Conservation (phyloP, 2,113 vertebrate species). For the Eulacestoma nigropectus region DNA sequence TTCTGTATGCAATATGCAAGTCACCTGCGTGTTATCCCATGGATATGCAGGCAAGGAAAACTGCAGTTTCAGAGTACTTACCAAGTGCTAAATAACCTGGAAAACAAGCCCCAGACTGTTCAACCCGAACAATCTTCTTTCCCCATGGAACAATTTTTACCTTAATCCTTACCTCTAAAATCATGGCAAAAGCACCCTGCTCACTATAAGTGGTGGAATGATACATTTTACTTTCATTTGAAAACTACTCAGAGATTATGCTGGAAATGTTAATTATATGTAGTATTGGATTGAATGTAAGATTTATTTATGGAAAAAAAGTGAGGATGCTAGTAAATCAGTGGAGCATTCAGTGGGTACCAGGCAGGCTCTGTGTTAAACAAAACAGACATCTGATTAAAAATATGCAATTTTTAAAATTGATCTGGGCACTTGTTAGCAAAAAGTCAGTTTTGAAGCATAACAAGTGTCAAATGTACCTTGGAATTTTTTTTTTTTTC, state of each 20-base stretch:
- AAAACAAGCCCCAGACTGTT: background rate
- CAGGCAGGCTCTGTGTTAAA: background rate
- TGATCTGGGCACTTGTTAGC: background rate
- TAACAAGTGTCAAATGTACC: background rate
- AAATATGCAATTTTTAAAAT: background rate
- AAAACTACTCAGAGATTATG: background rate
- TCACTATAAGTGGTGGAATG: background rate
- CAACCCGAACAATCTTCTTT: background rate
- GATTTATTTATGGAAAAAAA: background rate
- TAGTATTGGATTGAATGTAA: background rate
- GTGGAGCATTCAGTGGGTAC: no score
- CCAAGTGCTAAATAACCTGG: background rate
- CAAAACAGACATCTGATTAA: background rate
- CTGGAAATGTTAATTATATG: background rate
- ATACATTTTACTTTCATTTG: background rate
- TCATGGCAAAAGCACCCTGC: background rate
- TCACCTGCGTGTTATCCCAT: background rate
- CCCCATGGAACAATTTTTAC: background rate
- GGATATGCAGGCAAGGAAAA: background rate
- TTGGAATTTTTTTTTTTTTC: background rate
- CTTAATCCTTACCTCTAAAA: background rate
- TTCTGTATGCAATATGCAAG: background rate
- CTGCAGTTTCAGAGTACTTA: background rate
- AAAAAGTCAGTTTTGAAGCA: background rate
- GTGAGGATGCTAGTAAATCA: background rate